phyloP scores from a whole-genome alignment of 2,797 vertebrate genomes.

The Spatula clypeata region DNA sequence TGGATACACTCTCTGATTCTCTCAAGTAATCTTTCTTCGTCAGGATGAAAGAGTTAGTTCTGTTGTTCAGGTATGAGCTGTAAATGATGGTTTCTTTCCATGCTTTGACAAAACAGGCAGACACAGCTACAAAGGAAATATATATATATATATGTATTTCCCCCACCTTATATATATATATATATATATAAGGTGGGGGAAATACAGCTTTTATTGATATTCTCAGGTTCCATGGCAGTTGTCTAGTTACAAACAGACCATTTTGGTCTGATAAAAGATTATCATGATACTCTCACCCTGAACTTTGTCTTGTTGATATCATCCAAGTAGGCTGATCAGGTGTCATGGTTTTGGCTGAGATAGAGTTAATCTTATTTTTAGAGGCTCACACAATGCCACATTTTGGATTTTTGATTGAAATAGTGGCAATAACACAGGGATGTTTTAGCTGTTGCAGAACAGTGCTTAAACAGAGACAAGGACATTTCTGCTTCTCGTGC shows the following conservation, averaged over 20 bases:
- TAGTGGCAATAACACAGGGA: no score
- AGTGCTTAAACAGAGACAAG: no score
- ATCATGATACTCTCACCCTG: neutral
- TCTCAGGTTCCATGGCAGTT: constrained; percentile 30
- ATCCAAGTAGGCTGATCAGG: neutral
- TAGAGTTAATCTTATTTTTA: no score
- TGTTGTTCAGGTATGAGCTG: constrained; percentile 64
- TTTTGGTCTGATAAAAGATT: neutral
- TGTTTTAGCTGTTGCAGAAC: no score
- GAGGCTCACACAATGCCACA: no score
- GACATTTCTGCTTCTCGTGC: no score
- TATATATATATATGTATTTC: no score
- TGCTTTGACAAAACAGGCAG: constrained; percentile 49
- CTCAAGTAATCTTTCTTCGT: constrained; percentile 52
- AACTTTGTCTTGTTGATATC: neutral
- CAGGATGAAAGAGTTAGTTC: constrained; percentile 58
- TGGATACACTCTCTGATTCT: constrained; percentile 58
- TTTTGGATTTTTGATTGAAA: no score
- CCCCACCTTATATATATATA: no score
- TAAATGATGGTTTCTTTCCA: constrained; percentile 58
- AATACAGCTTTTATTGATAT: constrained; percentile 7
- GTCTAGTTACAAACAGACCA: neutral
- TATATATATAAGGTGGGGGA: constrained; percentile 22
- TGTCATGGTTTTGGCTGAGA: no score
- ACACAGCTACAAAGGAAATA: constrained; percentile 34